phyloP scores from a whole-genome alignment of 2,113 vertebrate species.

The Ptyas mucosa region DNA sequence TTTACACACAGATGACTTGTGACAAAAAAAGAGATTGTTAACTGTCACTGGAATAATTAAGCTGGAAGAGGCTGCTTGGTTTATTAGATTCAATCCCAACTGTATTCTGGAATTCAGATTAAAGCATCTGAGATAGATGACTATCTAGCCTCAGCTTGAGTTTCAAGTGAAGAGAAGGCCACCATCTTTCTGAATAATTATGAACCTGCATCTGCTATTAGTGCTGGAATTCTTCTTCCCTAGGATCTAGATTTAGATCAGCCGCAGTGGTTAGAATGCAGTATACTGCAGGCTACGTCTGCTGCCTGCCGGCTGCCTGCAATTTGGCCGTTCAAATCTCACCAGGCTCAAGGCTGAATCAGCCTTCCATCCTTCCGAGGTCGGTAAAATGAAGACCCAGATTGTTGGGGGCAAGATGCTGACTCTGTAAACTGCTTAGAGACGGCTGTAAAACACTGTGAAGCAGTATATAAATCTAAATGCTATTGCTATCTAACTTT shows the following conservation, averaged over 20 bases:
- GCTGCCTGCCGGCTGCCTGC: too few relatives aligned
- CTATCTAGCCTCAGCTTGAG: neutral
- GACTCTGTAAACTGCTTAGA: too few relatives aligned
- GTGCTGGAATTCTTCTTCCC: neutral
- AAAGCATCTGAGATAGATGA: neutral
- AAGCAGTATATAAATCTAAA: too few relatives aligned
- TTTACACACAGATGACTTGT: neutral
- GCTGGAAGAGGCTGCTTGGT: neutral
- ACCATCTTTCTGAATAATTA: neutral
- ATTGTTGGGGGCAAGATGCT: too few relatives aligned
- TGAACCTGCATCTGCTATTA: neutral
- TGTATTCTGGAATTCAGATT: neutral
- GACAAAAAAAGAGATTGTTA: neutral
- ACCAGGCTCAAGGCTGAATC: too few relatives aligned
- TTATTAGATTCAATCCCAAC: neutral
- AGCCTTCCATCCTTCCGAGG: too few relatives aligned
- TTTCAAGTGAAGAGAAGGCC: neutral
- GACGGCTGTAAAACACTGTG: too few relatives aligned
- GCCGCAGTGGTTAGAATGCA: too few relatives aligned
- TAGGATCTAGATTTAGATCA: neutral
- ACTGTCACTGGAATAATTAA: neutral
- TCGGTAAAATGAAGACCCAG: too few relatives aligned
- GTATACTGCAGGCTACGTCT: too few relatives aligned
- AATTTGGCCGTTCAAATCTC: too few relatives aligned
- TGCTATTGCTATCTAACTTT: neutral